A percentile compares a stretch with the other conserved stretches of the same genome.
phyloP scores from a whole-genome alignment of 2,888 invertebrate genomes.

The Agonopterix subpropinquella region DNA sequence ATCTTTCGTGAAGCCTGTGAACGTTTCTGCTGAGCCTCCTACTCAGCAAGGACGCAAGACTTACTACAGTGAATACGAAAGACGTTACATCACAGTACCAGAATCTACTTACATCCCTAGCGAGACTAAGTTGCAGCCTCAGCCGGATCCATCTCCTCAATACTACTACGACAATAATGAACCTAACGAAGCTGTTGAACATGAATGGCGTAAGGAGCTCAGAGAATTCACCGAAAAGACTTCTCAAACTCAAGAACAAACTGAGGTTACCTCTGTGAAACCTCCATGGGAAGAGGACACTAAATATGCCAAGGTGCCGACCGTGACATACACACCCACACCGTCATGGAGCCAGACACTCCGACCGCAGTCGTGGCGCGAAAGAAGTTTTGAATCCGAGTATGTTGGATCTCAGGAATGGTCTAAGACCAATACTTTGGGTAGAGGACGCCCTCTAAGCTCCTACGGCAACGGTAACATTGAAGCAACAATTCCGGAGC shows the following conservation, averaged over 20 bases:
- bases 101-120: conserved; percentile 62
- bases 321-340: conserved; percentile 44
- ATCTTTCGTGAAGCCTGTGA: conserved; percentile 56
- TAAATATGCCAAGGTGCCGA: conserved; percentile 43
- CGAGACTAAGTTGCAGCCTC: conserved; percentile 58
- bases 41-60: conserved; percentile 59
- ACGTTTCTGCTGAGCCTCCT: conserved; percentile 32
- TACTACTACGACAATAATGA: conserved; percentile 66
- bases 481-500: conserved; percentile 42
- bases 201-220: conserved; percentile 66
- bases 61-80: conserved; percentile 68
- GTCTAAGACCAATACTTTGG: conserved; percentile 59
- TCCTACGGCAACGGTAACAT: conserved; percentile 39
- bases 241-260: conserved; percentile 41
- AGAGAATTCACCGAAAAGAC: conserved; percentile 67
- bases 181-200: conserved; percentile 52
- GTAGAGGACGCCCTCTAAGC: conserved; percentile 60
- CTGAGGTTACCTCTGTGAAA: conserved; percentile 41
- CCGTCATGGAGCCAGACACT: conserved; percentile 70
- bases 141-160: conserved; percentile 64
- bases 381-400: conserved; percentile 65
- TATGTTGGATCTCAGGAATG: conserved; percentile 56
- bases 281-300: conserved; percentile 63
- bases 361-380: conserved; percentile 60
- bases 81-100: conserved; percentile 65